Conservation (phyloP, 2,888 invertebrate species). For the Himalopsyche anomala region DNA sequence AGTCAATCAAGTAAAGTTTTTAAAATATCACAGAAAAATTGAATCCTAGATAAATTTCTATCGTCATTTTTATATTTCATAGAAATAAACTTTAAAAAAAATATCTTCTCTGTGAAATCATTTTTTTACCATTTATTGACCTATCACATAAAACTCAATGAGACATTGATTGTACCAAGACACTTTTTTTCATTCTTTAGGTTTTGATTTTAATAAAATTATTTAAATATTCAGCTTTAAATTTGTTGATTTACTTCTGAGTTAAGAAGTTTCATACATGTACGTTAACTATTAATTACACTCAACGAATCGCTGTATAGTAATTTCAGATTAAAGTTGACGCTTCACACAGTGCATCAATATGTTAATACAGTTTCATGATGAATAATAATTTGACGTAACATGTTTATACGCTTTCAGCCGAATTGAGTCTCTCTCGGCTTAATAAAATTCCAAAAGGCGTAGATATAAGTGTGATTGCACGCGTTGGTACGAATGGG, state of each 20-base stretch:
- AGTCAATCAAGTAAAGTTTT: too few species aligned
- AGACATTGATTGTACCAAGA: background rate
- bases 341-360: background rate
- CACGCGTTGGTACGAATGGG: background rate
- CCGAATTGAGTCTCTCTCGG: background rate
- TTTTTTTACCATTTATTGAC: too few species aligned
- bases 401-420: conserved; percentile 23
- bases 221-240: background rate
- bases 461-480: conserved; percentile 35
- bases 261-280: background rate
- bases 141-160: background rate
- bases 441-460: conserved; percentile 23
- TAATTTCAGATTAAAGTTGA: background rate
- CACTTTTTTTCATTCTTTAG: background rate
- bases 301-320: background rate
- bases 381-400: conserved; percentile 23
- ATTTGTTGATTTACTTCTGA: background rate
- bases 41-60: too few species aligned
- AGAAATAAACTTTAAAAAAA: too few species aligned
- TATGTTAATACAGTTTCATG: conserved; percentile 12
- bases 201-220: background rate
- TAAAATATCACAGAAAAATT: too few species aligned
- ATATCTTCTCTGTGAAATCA: too few species aligned
- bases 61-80: too few species aligned
- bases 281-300: background rate